These are phyloP conservation scores for Trachymyrmex septentrionalis DNA, from an alignment of 1,140 invertebrate species.

Conservation along the genomic window DNA sequence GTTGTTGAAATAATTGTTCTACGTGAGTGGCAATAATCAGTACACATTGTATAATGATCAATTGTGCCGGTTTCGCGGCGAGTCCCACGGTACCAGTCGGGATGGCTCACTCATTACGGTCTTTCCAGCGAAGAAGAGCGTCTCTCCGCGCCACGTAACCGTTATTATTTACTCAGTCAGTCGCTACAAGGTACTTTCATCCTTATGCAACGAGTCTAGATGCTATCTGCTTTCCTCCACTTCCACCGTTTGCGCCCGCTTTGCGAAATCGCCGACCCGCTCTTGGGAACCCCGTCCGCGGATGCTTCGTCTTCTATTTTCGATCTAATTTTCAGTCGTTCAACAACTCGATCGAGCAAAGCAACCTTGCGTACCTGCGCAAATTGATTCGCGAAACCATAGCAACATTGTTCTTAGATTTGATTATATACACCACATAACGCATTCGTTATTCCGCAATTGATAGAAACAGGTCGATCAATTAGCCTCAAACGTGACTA, in stretches of 20 bases:
- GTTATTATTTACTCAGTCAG: conserved; percentile 85
- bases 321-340: conserved; percentile 47
- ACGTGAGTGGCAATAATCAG: conserved; percentile 63
- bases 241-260: conserved; percentile 61
- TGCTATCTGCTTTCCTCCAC: conserved; percentile 79
- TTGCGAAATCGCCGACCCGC: conserved; percentile 75
- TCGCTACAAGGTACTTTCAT: conserved; percentile 84
- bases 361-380: background rate
- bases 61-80: conserved; percentile 71
- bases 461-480: background rate
- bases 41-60: conserved; percentile 71
- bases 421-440: background rate
- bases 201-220: conserved; percentile 84
- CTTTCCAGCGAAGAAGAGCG: conserved; percentile 73
- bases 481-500: background rate
- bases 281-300: conserved; percentile 64
- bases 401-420: background rate
- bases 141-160: conserved; percentile 79
- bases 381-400: background rate
- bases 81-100: conserved; percentile 73
- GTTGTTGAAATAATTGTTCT: conserved; percentile 66
- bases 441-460: background rate
- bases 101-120: conserved; percentile 77
- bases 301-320: conserved; percentile 49
- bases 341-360: background rate